These are phyloP conservation scores for Bombus terrestris DNA, from an alignment of 1,140 invertebrate genomes.

Conservation along the genomic window DNA sequence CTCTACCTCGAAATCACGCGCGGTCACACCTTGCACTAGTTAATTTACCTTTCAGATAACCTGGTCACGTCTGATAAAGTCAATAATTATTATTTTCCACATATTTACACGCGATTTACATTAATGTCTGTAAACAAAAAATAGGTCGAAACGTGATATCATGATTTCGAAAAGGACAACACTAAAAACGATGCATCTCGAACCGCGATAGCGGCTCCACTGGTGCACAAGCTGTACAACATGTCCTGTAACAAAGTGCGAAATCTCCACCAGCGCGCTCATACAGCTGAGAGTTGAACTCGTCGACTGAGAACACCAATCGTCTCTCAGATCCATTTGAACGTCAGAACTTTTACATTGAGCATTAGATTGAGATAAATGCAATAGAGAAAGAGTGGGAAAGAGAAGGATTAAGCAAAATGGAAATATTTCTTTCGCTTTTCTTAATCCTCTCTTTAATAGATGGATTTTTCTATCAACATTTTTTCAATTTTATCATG, in stretches of 20 bases:
- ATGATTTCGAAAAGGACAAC: neutral
- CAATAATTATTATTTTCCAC: neutral
- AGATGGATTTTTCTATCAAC: neutral
- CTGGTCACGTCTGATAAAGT: too few species aligned
- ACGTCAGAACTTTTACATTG: neutral
- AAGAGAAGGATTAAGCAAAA: neutral
- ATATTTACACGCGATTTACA: neutral
- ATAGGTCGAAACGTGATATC: constrained; percentile 22
- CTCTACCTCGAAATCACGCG: constrained; percentile 17
- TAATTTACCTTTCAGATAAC: constrained; percentile 1
- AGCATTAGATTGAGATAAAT: neutral
- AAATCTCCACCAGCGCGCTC: constrained; percentile 19
- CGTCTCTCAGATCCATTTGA: neutral
- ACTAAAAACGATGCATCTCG: constrained; percentile 13
- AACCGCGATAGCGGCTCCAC: constrained; percentile 45
- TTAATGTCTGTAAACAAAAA: constrained; percentile 10
- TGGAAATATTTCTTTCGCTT: neutral
- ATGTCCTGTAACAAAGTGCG: neutral
- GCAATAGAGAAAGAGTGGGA: too few species aligned
- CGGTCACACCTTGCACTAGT: neutral
- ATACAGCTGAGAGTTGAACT: constrained; percentile 8
- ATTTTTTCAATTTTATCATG: neutral
- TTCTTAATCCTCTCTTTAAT: neutral
- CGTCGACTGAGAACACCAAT: constrained; percentile 10
- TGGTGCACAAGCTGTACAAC: constrained; percentile 9